Conservation (phyloP, 2,888 invertebrate species). For the Lampropteryx suffumata region DNA sequence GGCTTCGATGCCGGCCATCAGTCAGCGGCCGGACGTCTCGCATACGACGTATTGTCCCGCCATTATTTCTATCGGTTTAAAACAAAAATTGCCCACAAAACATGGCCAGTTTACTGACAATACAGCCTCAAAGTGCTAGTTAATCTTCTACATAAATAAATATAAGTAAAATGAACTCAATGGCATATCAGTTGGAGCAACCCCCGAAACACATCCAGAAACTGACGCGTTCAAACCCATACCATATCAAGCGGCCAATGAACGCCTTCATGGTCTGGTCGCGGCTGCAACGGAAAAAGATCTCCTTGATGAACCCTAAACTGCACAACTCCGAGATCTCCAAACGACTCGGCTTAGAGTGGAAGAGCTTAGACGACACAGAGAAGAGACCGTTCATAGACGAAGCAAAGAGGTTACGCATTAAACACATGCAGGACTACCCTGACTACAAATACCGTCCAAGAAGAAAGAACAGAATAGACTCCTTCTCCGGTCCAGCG, state of each 20-base stretch:
- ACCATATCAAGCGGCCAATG: slow-evolving; percentile 97
- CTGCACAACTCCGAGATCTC: slow-evolving; percentile 91
- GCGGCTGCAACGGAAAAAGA: slow-evolving; percentile 91
- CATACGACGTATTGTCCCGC: slow-evolving; percentile 39
- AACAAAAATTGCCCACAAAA: slow-evolving; percentile 12
- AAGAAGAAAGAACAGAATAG: slow-evolving; percentile 83
- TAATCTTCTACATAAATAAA: neutral
- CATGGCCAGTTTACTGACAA: neutral
- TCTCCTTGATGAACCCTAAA: slow-evolving; percentile 92
- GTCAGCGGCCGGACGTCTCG: slow-evolving; percentile 58
- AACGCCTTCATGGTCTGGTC: slow-evolving; percentile 99
- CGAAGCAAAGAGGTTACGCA: slow-evolving; percentile 91
- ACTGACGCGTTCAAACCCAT: slow-evolving; percentile 74
- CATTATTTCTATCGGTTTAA: slow-evolving; percentile 1
- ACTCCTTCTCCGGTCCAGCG: slow-evolving; percentile 55
- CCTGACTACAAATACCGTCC: slow-evolving; percentile 89
- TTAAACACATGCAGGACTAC: slow-evolving; percentile 88
- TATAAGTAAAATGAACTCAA: slow-evolving; percentile 29
- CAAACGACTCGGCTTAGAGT: slow-evolving; percentile 91
- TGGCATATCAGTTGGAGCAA: slow-evolving; percentile 66
- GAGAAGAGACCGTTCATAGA: slow-evolving; percentile 95
- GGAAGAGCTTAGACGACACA: slow-evolving; percentile 90
- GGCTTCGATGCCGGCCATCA: slow-evolving; percentile 66
- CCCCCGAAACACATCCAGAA: slow-evolving; percentile 55
- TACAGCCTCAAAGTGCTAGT: slow-evolving; percentile 1